Conservation (phyloP, 35 echinoderm and acorn worm genomes). For the Nesometra sesokonis region DNA sequence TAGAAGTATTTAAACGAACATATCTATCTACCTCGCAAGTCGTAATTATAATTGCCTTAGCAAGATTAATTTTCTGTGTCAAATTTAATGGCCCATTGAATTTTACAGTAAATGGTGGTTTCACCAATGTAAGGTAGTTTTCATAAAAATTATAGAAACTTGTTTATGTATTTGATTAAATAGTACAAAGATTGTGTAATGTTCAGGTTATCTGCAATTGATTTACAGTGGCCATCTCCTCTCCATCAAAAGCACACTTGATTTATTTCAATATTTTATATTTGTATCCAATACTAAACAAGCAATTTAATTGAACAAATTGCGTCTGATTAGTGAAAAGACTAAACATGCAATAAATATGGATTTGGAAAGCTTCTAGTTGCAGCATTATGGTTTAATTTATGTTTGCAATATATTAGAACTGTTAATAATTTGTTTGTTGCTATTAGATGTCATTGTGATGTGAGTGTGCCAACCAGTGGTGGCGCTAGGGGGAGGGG, state of each 20-base stretch:
- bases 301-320: background rate
- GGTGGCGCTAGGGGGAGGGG: no score
- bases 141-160: no score
- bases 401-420: no score
- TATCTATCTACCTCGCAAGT: background rate
- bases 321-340: background rate
- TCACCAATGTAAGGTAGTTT: no score
- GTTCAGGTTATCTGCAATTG: background rate
- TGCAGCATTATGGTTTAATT: no score
- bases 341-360: background rate
- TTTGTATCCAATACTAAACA: background rate
- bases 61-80: background rate
- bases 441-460: no score
- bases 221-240: background rate
- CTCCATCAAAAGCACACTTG: background rate
- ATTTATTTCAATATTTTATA: background rate
- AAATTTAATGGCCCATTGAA: background rate
- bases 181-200: no score
- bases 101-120: background rate
- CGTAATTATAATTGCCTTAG: background rate
- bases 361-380: background rate
- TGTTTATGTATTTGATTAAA: no score
- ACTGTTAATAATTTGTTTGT: no score
- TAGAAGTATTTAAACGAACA: background rate
- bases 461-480: no score